phyloP scores from a whole-genome alignment of 2,888 invertebrate species.

The Tupiocoris notatus region DNA sequence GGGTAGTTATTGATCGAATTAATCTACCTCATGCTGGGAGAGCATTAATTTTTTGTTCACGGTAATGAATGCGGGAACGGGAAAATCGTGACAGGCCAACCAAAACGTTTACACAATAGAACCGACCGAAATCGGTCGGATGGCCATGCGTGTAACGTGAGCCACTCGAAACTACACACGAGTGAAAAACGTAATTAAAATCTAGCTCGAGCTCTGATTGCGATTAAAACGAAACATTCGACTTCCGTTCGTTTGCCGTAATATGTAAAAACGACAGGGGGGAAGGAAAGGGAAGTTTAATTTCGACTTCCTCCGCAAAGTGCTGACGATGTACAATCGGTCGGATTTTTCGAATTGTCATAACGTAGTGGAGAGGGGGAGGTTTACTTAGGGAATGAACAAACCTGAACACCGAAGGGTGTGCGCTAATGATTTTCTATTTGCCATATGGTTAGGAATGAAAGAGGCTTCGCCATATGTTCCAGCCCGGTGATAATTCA shows the following conservation, averaged over 20 bases:
- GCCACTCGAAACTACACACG: background rate
- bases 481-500: too few species aligned
- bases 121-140: background rate
- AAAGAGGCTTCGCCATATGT: too few species aligned
- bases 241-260: background rate
- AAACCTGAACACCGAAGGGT: too few species aligned
- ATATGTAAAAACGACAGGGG: background rate
- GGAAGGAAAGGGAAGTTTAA: background rate
- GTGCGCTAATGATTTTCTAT: too few species aligned
- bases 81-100: conserved; percentile 10
- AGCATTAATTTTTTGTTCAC: background rate
- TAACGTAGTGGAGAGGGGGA: background rate
- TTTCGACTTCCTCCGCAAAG: conserved; percentile 20
- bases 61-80: conserved; percentile 12
- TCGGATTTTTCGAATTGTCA: background rate
- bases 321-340: conserved; percentile 10
- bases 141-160: background rate
- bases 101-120: conserved; percentile 31
- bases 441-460: too few species aligned
- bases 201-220: conserved; percentile 6
- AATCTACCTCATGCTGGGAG: background rate
- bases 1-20: too few species aligned
- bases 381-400: too few species aligned
- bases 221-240: background rate
- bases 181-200: conserved; percentile 26